Percentiles rank a stretch among this genome's conserved stretches.
phyloP scores from a whole-genome alignment of 2,113 vertebrate species.

The Epinephelus fuscoguttatus region DNA sequence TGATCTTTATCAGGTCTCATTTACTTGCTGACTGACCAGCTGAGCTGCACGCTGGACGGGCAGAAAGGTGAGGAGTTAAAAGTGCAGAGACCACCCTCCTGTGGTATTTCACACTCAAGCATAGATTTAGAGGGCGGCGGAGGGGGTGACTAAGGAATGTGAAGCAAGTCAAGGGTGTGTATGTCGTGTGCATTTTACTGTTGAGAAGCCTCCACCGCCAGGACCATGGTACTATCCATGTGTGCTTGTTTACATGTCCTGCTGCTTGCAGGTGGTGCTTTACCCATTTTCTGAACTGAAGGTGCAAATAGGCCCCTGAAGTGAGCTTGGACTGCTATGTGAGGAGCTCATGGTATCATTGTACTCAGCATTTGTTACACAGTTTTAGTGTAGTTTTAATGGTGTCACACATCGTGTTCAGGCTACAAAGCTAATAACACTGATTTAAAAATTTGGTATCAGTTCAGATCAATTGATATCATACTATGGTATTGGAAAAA shows the following conservation, averaged over 20 bases:
- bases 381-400: background rate
- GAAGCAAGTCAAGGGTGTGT: constrained; percentile 65
- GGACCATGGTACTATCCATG: constrained; percentile 38
- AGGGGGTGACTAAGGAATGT: constrained; percentile 70
- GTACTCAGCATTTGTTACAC: background rate
- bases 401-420: background rate
- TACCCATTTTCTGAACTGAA: constrained; percentile 42
- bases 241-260: constrained; percentile 67
- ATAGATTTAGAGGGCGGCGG: constrained; percentile 67
- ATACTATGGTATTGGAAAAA: background rate
- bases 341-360: background rate
- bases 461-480: background rate
- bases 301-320: constrained; percentile 39
- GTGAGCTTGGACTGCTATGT: constrained; percentile 7
- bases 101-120: constrained; percentile 77
- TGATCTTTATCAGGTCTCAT: constrained; percentile 68
- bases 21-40: constrained; percentile 67
- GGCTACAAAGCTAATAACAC: background rate
- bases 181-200: constrained; percentile 46
- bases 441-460: background rate
- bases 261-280: constrained; percentile 44
- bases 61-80: constrained; percentile 72
- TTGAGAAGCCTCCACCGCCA: constrained; percentile 36
- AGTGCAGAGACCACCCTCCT: constrained; percentile 76
- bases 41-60: constrained; percentile 62